Evolutionary conservation across 2,888 invertebrate species (phyloP), one percentile per base, ranked within the genome.

Genomic region (Dexiosoma caninum): DNA sequence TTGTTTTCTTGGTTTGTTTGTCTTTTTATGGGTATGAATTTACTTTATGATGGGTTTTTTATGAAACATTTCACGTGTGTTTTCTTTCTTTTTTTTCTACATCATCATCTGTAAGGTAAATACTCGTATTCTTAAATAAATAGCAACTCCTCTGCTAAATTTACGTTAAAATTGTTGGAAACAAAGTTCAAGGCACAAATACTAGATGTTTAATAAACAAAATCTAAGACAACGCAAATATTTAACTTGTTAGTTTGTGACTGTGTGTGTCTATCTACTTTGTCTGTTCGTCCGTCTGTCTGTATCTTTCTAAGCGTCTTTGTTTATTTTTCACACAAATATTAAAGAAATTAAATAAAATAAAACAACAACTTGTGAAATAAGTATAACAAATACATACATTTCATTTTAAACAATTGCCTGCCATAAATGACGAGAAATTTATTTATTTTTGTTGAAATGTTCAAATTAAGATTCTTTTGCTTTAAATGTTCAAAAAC

Each of bases 251-350:
- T 67, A 49, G 32, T 51, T 49, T 23, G 5, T 46, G 30, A 23
- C 60, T 23, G 32, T n/a, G n/a, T n/a, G n/a, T 49, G 14, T 44
- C 19, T 27, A 27, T 16, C 32, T 64, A 10, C n/a, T n/a, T n/a
- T n/a, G n/a, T n/a, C n/a, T n/a, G n/a, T n/a, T n/a, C n/a, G n/a
- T 44, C 35, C 16, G 37, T 44, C 14, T 35, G 30, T 4, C 16
- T 7, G 16, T 62, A 19, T 51, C n/a, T 51, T 2, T 12, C 40
- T 4, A 6, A 8, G 16, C 6, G 19, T 51, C 19, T 37, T 69
- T 81, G 67, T 81, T 81, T 77, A 51, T 62, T 77, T 81, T 81
- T 81, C 81, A 81, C 81, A 81, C 72, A 81, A 77, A 72, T 64
- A 69, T 69, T 69, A 57, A 70, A 75, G n/a, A 72, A 60, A 64